A percentile compares a stretch with the other conserved stretches of the same genome.
phyloP scores from a whole-genome alignment of 30 jellyfish, hydroid and myxozoan species.

The Rhopilema esculentum region DNA sequence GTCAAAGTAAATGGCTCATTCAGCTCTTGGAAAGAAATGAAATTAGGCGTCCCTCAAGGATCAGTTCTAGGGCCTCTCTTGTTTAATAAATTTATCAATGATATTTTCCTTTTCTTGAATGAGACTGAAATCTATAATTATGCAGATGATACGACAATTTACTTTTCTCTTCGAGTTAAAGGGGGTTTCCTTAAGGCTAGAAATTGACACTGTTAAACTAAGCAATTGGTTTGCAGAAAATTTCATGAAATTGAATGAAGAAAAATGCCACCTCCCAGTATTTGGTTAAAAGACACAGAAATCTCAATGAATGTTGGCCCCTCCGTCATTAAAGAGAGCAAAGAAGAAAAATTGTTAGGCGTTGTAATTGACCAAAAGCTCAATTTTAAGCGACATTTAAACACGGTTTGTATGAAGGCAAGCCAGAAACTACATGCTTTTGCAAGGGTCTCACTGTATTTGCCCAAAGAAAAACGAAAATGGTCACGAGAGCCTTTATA shows the following conservation, averaged over 20 bases:
- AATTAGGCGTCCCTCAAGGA: too few species aligned
- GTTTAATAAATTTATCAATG: too few species aligned
- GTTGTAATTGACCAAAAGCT: slow-evolving; percentile 44
- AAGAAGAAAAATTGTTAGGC: slow-evolving; percentile 54
- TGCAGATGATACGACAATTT: too few species aligned
- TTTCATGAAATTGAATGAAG: too few species aligned
- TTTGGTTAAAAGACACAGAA: neutral
- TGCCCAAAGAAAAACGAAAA: slow-evolving; percentile 42
- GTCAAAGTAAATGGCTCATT: too few species aligned
- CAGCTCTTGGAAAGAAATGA: too few species aligned
- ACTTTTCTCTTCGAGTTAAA: slow-evolving; percentile 22
- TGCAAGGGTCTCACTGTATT: slow-evolving; percentile 47
- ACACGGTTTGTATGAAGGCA: slow-evolving; percentile 51
- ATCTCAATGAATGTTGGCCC: slow-evolving; percentile 14
- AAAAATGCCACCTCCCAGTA: slow-evolving; percentile 53
- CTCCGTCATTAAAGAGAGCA: slow-evolving; percentile 24
- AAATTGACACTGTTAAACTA: slow-evolving; percentile 32
- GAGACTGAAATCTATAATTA: too few species aligned
- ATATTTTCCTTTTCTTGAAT: too few species aligned
- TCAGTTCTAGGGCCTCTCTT: too few species aligned
- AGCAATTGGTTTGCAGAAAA: too few species aligned
- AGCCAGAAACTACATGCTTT: slow-evolving; percentile 61
- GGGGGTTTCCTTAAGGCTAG: slow-evolving; percentile 48
- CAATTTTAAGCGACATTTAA: slow-evolving; percentile 37
- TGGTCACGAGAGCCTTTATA: slow-evolving; percentile 43